Percentiles rank a stretch among this genome's conserved stretches.
phyloP scores from a whole-genome alignment of 2,797 vertebrate species.

The Chaetophractus vellerosus region DNA sequence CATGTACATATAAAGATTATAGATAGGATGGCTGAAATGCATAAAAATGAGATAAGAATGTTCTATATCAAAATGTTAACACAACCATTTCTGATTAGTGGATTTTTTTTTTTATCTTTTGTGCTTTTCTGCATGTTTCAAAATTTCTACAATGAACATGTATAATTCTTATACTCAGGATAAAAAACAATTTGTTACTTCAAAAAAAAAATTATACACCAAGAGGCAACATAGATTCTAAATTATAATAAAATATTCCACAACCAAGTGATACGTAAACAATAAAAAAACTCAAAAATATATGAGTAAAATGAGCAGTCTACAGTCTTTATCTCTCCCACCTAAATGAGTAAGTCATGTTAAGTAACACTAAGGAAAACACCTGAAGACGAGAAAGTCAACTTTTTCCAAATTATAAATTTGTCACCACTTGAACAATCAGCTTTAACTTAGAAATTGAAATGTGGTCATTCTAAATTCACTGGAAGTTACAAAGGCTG shows the following conservation, averaged over 20 bases:
- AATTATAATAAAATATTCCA: constrained; percentile 53
- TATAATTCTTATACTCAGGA: neutral
- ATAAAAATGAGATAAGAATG: neutral
- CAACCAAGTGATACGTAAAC: constrained; percentile 31
- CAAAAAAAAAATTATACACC: neutral
- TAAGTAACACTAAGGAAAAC: neutral
- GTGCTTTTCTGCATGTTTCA: constrained; percentile 41
- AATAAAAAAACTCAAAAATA: constrained; percentile 25
- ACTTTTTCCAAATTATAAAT: neutral
- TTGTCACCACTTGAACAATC: neutral
- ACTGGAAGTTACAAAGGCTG: neutral
- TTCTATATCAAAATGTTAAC: constrained; percentile 22
- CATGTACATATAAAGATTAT: neutral
- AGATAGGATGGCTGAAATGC: neutral
- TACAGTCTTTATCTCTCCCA: neutral
- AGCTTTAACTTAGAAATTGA: neutral
- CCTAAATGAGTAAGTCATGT: neutral
- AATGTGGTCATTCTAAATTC: constrained; percentile 52
- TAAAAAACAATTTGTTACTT: constrained; percentile 51
- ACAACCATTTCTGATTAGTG: constrained; percentile 16
- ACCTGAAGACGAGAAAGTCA: constrained; percentile 6
- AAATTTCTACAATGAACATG: constrained; percentile 34
- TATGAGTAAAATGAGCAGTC: neutral
- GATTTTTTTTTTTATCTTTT: neutral
- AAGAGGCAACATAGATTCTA: neutral